Evolutionary conservation across 2,797 vertebrate genomes (phyloP).

Genomic region (Aselliscus stoliczkanus): DNA sequence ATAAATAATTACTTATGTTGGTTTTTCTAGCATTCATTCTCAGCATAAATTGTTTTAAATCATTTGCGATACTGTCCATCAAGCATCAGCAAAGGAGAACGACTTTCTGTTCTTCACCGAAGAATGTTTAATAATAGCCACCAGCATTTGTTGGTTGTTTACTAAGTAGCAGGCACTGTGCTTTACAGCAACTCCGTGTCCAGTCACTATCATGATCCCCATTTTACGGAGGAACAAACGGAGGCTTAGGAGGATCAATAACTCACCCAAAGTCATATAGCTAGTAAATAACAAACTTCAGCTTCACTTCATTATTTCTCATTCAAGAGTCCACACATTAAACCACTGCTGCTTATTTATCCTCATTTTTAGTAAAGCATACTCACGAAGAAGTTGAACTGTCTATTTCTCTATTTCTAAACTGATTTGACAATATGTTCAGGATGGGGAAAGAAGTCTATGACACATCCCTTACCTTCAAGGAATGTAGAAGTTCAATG

Average conservation of each 20-base stretch:
- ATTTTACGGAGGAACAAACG: not conserved
- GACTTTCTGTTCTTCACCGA: not conserved
- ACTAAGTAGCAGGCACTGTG: not conserved
- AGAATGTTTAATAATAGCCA: not conserved
- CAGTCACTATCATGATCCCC: not conserved
- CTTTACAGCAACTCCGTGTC: not conserved
- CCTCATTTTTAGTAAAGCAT: not conserved
- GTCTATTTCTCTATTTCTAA: not conserved
- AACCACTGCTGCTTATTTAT: not conserved
- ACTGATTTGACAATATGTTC: not conserved
- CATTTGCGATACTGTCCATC: not conserved
- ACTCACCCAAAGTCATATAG: not conserved
- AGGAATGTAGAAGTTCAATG: not conserved
- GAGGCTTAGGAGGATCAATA: not conserved
- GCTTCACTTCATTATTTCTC: not conserved
- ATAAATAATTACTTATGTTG: not conserved
- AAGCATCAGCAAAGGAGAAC: not conserved
- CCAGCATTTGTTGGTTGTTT: not conserved
- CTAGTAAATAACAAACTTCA: not conserved
- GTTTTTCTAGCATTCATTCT: not conserved
- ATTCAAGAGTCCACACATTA: not conserved
- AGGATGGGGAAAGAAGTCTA: not conserved
- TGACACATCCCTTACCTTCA: not conserved
- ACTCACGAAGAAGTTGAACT: not conserved
- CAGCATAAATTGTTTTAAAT: not conserved